These are phyloP conservation scores for Incurvaria masculella DNA, from an alignment of 2,888 invertebrate genomes.

Conservation along the genomic window DNA sequence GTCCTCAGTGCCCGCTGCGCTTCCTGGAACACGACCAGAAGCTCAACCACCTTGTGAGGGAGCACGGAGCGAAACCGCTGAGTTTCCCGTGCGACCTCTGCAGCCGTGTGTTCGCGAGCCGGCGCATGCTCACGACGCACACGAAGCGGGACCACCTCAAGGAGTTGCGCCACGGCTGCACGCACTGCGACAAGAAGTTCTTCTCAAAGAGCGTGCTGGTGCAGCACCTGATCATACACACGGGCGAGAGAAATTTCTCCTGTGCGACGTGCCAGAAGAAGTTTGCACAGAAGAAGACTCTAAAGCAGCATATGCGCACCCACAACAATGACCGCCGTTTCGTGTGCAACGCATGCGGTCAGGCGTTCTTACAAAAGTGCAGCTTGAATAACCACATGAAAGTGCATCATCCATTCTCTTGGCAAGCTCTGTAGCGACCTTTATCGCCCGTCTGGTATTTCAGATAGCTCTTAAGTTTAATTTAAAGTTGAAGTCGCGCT, in stretches of 20 bases:
- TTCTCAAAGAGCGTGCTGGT: conserved; percentile 42
- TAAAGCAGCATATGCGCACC: conserved; percentile 58
- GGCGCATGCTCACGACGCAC: conserved; percentile 40
- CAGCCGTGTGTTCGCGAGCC: conserved; percentile 35
- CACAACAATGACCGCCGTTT: conserved; percentile 58
- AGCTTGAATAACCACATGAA: conserved; percentile 60
- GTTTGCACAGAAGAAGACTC: conserved; percentile 56
- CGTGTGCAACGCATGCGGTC: conserved; percentile 51
- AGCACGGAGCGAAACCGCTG: conserved; percentile 20
- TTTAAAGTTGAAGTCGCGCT: too few relatives aligned
- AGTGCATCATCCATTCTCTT: conserved; percentile 40
- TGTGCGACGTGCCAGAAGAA: conserved; percentile 59
- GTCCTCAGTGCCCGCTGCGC: conserved; percentile 18
- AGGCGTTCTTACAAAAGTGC: conserved; percentile 57
- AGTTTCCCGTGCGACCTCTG: conserved; percentile 39
- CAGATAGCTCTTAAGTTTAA: too few relatives aligned
- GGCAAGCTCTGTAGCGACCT: not conserved
- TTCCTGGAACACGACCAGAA: conserved; percentile 37
- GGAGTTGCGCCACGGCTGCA: conserved; percentile 48
- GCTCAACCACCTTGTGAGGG: conserved; percentile 37
- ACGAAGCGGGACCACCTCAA: conserved; percentile 33
- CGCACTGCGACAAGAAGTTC: conserved; percentile 51
- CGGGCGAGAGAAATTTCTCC: conserved; percentile 52
- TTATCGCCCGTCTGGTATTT: too few relatives aligned
- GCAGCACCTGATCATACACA: conserved; percentile 50